Conservation (phyloP, 2,888 invertebrate species). For the Coenonympha arcania region DNA sequence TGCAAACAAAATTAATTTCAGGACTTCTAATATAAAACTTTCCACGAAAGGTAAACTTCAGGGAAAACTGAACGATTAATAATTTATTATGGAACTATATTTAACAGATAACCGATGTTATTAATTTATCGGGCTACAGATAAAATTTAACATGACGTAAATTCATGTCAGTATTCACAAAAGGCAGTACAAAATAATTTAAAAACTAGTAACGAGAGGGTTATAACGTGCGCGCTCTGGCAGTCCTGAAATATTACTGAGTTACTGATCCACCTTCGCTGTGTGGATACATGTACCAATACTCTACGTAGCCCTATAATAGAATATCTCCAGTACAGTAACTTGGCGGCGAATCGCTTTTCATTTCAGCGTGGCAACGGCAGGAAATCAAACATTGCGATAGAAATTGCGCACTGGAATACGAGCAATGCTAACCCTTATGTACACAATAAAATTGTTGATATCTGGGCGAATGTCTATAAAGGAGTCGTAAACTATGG, state of each 20-base stretch:
- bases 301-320: slow-evolving; percentile 29
- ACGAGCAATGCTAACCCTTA: slow-evolving; percentile 16
- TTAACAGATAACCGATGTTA: not conserved
- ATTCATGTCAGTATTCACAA: slow-evolving; percentile 8
- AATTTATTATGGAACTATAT: slow-evolving; percentile 1
- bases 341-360: slow-evolving; percentile 22
- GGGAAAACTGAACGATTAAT: not conserved
- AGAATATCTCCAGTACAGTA: slow-evolving; percentile 23
- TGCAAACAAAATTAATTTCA: not conserved
- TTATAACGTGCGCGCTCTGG: slow-evolving; percentile 44
- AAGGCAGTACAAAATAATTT: slow-evolving; percentile 12
- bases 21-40: slow-evolving; percentile 8
- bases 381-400: not conserved
- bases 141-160: not conserved
- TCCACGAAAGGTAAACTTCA: slow-evolving; percentile 13
- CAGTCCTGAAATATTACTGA: slow-evolving; percentile 53
- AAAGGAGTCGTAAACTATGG: slow-evolving; percentile 45
- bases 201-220: slow-evolving; percentile 13
- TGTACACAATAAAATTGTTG: slow-evolving; percentile 32
- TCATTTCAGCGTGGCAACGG: slow-evolving; percentile 35
- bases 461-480: slow-evolving; percentile 42
- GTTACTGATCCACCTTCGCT: slow-evolving; percentile 26
- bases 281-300: slow-evolving; percentile 22
- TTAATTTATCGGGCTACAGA: not conserved
- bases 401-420: slow-evolving; percentile 16